A percentile compares a stretch with the other conserved stretches of the same genome.
Conservation (phyloP, 2,888 invertebrate genomes). For the Lithophane semibrunnea region DNA sequence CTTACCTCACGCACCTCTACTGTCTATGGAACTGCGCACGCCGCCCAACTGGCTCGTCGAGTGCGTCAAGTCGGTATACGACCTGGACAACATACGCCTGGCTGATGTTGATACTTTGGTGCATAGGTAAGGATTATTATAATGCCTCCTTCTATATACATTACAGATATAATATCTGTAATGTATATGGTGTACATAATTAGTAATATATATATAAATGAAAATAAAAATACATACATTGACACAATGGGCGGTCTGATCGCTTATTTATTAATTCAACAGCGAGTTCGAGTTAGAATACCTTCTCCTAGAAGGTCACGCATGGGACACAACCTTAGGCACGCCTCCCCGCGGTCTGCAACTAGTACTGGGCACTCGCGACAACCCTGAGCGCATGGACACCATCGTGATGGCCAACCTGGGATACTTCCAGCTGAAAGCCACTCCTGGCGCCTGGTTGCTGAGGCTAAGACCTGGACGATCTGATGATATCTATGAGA, state of each 20-base stretch:
- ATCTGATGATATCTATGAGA: conserved; percentile 98
- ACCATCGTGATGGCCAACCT: conserved; percentile 99
- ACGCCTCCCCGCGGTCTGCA: conserved; percentile 99
- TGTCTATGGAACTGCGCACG: conserved; percentile 94
- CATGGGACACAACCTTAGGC: conserved; percentile 97
- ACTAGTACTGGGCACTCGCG: conserved; percentile 96
- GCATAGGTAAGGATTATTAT: conserved; percentile 91
- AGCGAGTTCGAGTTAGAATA: conserved; percentile 99
- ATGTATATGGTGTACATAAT: no score
- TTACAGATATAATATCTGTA: no score
- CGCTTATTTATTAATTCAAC: conserved; percentile 38
- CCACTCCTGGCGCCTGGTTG: conserved; percentile 99
- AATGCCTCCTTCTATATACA: no score
- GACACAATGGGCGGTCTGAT: no score
- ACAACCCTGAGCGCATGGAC: conserved; percentile 95
- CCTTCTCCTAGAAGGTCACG: conserved; percentile 98
- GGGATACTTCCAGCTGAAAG: conserved; percentile 98
- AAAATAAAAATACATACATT: no score
- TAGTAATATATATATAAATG: no score
- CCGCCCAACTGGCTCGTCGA: conserved; percentile 99
- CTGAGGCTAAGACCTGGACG: conserved; percentile 97
- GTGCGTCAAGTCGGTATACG: conserved; percentile 97
- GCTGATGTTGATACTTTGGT: conserved; percentile 97
- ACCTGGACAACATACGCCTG: conserved; percentile 98
- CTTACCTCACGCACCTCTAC: conserved; percentile 96